A percentile compares a stretch with the other conserved stretches of the same genome.
These are phyloP conservation scores for Ypsolopha sequella DNA, from an alignment of 2,888 invertebrate species.

Conservation along the genomic window DNA sequence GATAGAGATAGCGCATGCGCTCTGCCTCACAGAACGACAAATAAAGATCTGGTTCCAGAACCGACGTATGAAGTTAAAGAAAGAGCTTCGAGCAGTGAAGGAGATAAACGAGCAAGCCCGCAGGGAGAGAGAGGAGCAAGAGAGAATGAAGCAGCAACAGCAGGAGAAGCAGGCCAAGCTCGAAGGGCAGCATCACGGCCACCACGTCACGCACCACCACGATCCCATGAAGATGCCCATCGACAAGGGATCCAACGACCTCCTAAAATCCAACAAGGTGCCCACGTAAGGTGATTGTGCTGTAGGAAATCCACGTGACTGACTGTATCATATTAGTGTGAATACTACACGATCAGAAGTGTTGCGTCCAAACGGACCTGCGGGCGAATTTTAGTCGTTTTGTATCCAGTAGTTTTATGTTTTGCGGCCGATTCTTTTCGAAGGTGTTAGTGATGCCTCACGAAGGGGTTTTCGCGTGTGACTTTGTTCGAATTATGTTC, in stretches of 20 bases:
- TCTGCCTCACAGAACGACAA: constrained; percentile 96
- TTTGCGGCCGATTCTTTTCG: constrained; percentile 44
- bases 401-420: constrained; percentile 67
- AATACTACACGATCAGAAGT: constrained; percentile 49
- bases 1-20: constrained; percentile 97
- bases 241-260: constrained; percentile 81
- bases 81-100: constrained; percentile 93
- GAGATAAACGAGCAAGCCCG: constrained; percentile 96
- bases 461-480: constrained; percentile 32
- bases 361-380: constrained; percentile 58
- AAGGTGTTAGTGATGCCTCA: constrained; percentile 30
- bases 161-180: constrained; percentile 88
- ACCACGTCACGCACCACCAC: constrained; percentile 79
- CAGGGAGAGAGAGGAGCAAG: constrained; percentile 91
- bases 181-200: constrained; percentile 78
- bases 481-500: constrained; percentile 60
- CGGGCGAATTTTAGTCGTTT: constrained; percentile 55
- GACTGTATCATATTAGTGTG: constrained; percentile 69
- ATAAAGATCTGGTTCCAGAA: constrained; percentile 99
- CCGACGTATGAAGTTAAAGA: constrained; percentile 96
- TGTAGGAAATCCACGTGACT: constrained; percentile 36
- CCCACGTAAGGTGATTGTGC: constrained; percentile 75
- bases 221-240: constrained; percentile 80
- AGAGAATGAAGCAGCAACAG: constrained; percentile 91
- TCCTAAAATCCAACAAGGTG: constrained; percentile 84